Evolutionary conservation across 2,113 vertebrate species (phyloP).

Genomic region (Petrocephalus zakoni): DNA sequence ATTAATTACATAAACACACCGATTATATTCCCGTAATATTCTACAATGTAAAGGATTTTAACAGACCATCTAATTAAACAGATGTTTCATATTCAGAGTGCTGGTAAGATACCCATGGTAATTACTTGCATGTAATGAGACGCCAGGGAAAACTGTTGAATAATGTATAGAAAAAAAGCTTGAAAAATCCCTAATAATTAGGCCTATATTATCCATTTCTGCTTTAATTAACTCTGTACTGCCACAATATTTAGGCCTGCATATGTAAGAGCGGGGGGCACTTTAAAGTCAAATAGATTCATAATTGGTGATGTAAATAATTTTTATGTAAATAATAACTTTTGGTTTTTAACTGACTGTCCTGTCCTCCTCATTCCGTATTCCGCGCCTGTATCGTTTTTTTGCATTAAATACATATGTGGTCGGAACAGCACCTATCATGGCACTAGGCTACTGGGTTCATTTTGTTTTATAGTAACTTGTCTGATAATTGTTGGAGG

Average conservation of each 20-base stretch:
- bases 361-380: background rate
- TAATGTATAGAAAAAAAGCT: conserved; percentile 2
- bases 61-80: conserved; percentile 2
- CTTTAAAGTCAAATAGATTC: background rate
- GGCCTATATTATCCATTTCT: background rate
- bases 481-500: background rate
- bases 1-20: background rate
- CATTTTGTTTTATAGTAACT: background rate
- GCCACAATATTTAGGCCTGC: background rate
- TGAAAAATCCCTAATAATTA: background rate
- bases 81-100: background rate
- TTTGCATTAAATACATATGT: background rate
- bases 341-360: background rate
- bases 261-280: background rate
- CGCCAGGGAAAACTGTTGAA: background rate
- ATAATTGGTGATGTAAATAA: background rate
- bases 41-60: background rate
- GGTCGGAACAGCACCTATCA: background rate
- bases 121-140: conserved; percentile 1
- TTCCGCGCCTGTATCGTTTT: too few species aligned
- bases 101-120: background rate
- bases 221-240: background rate
- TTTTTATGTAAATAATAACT: too few species aligned
- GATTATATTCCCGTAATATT: background rate
- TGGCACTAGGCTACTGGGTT: background rate